Conservation (phyloP, 2,797 vertebrate species). For the Mionectes olivaceus region DNA sequence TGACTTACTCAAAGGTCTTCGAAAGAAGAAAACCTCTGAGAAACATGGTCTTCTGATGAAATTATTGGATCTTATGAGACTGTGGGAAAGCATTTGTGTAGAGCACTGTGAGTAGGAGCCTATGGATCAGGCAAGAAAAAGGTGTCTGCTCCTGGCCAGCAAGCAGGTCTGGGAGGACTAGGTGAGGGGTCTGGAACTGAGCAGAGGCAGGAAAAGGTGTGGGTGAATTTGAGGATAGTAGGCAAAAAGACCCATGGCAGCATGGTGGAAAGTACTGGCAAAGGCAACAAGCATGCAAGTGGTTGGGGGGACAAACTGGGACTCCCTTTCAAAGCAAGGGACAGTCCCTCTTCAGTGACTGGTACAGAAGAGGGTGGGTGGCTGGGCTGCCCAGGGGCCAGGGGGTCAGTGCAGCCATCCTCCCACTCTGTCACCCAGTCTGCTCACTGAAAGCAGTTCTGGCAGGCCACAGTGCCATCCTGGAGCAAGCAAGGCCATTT, state of each 20-base stretch:
- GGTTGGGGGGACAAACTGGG: not conserved
- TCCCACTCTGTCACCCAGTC: rapidly evolving
- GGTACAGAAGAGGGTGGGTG: not conserved
- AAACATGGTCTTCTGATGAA: not conserved
- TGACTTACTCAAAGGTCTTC: not conserved
- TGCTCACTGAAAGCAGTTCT: rapidly evolving
- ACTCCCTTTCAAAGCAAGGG: not conserved
- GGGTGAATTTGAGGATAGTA: not conserved
- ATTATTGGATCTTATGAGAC: not conserved
- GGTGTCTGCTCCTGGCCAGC: not conserved
- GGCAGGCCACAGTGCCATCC: not conserved
- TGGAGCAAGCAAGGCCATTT: not conserved
- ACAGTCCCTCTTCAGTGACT: not conserved
- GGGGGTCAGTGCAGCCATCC: rapidly evolving
- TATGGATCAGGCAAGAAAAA: not conserved
- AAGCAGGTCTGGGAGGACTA: not conserved
- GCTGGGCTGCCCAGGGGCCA: not conserved
- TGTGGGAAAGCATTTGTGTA: not conserved
- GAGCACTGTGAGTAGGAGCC: not conserved
- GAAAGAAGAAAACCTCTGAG: not conserved
- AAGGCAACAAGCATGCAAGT: not conserved
- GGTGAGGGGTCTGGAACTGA: not conserved
- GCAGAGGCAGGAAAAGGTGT: not conserved
- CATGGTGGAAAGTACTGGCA: not conserved
- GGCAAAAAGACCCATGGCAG: not conserved